Evolutionary conservation across 2,797 vertebrate genomes (phyloP), one percentile per base, ranked within the genome.

Genomic region (Setipinna tenuifilis): DNA sequence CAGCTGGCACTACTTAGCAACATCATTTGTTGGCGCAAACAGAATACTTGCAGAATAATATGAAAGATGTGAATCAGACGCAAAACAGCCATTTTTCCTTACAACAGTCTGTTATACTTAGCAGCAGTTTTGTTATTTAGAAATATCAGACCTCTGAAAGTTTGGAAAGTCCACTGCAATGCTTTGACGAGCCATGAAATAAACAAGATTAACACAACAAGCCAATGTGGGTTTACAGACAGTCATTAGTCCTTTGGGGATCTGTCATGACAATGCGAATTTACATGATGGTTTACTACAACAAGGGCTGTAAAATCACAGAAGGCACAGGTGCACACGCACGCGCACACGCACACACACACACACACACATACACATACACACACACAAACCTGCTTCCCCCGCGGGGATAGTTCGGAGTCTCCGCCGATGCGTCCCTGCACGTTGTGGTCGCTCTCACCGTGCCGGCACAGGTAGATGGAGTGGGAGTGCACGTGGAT

Each of bases 381-480:
- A 58, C 41, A 85, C 2, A 82, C 3, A 83, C 12, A 5, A 3
- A 98, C 98, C 97, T 98, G 96, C 89, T 96, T 99, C 48, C 98
- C 98, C 0, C 93, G 92, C 0, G 91, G 80, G 0, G 98, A 98
- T 12, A 99, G 97, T 23, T 97, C 97, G 0, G 98, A 94, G 89
- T 99, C 98, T 3, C 98, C 98, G 0, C 98, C 98, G 21, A 99
- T 98, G 93, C 94, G 97, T 23, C 97, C 97, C 78, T 96, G 87
- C 0, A 97, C 83, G 17, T 99, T 99, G 92, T 97, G 96, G 84
- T 97, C 93, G 82, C 97, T 99, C 95, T 99, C 98, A 2, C 98
- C 98, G 0, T 99, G 98, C 19, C 98, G 96, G 93, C 98, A 99
- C 75, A 99, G 95, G 94, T 99, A 99, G 93, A 99, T 98, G 93